Conservation (phyloP, 2,888 invertebrate species). For the Empis livida region DNA sequence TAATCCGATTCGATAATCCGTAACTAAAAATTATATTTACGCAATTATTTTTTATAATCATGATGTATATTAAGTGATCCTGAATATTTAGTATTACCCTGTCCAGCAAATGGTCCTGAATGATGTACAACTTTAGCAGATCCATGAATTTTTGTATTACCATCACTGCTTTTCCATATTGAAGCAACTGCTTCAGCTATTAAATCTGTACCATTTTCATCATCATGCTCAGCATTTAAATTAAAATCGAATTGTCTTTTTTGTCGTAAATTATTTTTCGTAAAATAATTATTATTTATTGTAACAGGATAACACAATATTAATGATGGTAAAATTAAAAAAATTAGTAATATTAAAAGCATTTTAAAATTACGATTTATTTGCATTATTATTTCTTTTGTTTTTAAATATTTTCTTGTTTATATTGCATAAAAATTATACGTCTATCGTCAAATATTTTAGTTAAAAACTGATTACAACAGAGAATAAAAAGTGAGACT, state of each 20-base stretch:
- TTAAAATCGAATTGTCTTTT: conserved; percentile 30
- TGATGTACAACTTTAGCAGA: conserved; percentile 29
- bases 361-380: no score
- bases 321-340: no score
- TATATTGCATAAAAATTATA: no score
- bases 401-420: no score
- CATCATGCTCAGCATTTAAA: conserved; percentile 31
- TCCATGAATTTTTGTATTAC: conserved; percentile 30
- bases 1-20: conserved; percentile 1
- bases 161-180: conserved; percentile 30
- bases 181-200: conserved; percentile 31
- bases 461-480: no score
- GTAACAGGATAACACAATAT: no score
- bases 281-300: no score
- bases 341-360: no score
- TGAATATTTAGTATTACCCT: conserved; percentile 31
- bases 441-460: no score
- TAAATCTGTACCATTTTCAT: conserved; percentile 30
- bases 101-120: conserved; percentile 19
- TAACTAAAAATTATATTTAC: not conserved
- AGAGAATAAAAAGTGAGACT: no score
- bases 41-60: conserved; percentile 24
- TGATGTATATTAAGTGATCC: conserved; percentile 30
- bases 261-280: not conserved
- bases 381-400: no score